Percentiles rank a stretch among this genome's conserved stretches.
Conservation (phyloP, 2,113 vertebrate species). For the Bubalus kerabau region DNA sequence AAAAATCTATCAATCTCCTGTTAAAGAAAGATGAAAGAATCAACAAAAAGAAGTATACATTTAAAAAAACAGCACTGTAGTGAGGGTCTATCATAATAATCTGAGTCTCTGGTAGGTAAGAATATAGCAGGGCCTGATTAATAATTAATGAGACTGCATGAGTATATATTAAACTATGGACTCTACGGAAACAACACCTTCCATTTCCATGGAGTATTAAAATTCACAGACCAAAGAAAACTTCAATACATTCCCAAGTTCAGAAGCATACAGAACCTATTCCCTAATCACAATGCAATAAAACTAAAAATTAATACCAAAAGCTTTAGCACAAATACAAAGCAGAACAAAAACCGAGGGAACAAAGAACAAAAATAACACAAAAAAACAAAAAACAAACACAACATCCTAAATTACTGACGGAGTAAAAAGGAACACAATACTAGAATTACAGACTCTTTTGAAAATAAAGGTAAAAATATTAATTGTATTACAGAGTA, state of each 20-base stretch:
- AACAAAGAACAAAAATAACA: background rate
- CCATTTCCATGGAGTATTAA: background rate
- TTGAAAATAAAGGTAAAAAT: background rate
- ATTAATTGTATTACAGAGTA: background rate
- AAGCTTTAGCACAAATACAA: background rate
- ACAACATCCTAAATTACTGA: background rate
- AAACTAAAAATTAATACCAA: slow-evolving; percentile 18
- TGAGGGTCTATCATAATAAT: background rate
- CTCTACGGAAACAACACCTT: background rate
- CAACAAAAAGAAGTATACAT: background rate
- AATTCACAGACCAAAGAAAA: background rate
- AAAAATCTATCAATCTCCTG: background rate
- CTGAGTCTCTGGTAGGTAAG: background rate
- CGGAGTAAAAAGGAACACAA: background rate
- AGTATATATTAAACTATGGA: background rate
- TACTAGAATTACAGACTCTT: background rate
- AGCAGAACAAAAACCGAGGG: background rate
- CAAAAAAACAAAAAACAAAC: background rate
- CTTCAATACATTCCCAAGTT: background rate
- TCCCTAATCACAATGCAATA: background rate
- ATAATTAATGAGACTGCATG: background rate
- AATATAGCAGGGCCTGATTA: background rate
- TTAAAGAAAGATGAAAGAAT: background rate
- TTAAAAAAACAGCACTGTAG: background rate
- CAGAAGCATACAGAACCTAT: background rate